These are phyloP conservation scores for Phasianus colchicus DNA, from an alignment of 2,113 vertebrate genomes.

Conservation along the genomic window DNA sequence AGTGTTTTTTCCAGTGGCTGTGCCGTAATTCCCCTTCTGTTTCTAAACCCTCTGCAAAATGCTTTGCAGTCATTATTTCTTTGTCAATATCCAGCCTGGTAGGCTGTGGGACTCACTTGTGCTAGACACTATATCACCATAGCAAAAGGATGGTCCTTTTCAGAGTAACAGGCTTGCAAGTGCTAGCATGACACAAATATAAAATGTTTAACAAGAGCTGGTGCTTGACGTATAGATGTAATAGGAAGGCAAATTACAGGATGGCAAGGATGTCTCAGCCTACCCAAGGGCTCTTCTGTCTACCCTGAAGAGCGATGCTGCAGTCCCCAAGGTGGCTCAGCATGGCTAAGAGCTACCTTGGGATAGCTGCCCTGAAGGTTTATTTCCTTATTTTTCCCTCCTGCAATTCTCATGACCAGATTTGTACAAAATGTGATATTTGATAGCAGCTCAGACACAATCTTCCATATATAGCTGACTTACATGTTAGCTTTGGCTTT, in stretches of 20 bases:
- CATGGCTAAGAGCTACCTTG: neutral
- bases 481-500: neutral
- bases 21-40: neutral
- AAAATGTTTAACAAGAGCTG: neutral
- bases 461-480: neutral
- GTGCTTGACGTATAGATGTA: neutral
- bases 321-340: neutral
- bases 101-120: neutral
- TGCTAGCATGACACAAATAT: neutral
- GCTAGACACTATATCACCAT: neutral
- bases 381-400: constrained; percentile 3
- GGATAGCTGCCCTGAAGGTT: neutral
- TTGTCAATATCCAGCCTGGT: neutral
- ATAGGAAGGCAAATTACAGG: accelerated
- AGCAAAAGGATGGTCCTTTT: neutral
- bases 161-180: neutral
- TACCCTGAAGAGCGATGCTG: neutral
- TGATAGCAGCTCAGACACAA: neutral
- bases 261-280: accelerated
- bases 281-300: neutral
- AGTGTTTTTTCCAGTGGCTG: neutral
- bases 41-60: neutral
- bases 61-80: accelerated
- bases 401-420: neutral
- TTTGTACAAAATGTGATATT: neutral